Base-by-base conservation (phyloP, 2,888 invertebrate genomes). In the Gibbula magus region DNA sequence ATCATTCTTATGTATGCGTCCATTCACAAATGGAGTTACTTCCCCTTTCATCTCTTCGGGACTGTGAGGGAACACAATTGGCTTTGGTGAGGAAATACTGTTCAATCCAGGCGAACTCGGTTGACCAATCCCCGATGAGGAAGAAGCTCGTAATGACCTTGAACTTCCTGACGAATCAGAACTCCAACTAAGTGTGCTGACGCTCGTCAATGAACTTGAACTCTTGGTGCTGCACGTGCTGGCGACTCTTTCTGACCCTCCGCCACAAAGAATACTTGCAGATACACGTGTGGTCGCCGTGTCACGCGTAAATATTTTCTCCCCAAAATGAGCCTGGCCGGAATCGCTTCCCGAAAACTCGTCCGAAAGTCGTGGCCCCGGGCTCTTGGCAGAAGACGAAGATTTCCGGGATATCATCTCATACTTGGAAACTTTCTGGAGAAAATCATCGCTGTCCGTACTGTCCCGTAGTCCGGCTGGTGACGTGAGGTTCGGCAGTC, bases 361-460 rank as follows among this genome's bases (percentile, higher is more conserved):
- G 10, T 52, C 29, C n/a, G 67, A 67, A 39, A 56, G 29, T 53
- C 54, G 18, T 32, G 76, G 61, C 22, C 52, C 52, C 20, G 76
- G 56, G 66, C 73, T 66, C 39, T 53, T 87, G 13, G 84, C 83
- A 29, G 83, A 86, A 29, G 84, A 79, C 10, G 88, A 84, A 53
- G 83, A 82, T 74, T 88, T 89, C 0, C 88, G 82, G 20, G 89
- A 88, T 39, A 90, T 89, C 81, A 89, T 86, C 84, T 91, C 96
- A 93, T 96, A 96, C 92, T 96, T 96, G 0, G 96, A 96, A 1
- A 96, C 95, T 94, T 96, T 96, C 70, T 95, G 95, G 52, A 96
- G 95, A 86, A 95, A 95, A 82, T 95, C 94, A 77, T 92, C 91
- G 82, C 94, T 94, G 87, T 95, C 95, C 54, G 88, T 82, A 13